Evolutionary conservation across 2,888 invertebrate genomes (phyloP), one percentile per base, ranked within the genome.

Genomic region (Callyntrura guangdongensis): DNA sequence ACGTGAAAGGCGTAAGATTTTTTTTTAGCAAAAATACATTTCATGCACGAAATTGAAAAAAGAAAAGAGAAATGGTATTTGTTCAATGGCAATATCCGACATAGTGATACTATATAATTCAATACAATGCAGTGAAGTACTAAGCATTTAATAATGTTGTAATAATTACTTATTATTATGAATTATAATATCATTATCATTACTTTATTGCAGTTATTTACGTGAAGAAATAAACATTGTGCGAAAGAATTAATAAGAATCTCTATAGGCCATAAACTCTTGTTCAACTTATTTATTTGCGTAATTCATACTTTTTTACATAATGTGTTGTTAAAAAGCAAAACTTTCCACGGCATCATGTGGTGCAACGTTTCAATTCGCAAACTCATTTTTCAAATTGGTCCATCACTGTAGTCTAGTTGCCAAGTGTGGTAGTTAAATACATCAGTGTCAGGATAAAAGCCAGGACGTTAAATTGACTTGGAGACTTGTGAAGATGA

Each of bases 1-100:
- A 22, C 9, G 25, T 27, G 64, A 64, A 61, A 64, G 59, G 3
- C n/a, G 59, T 59, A 59, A 59, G 17, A 61, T 6, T 22, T 64
- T 64, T 27, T 25, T 14, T 64, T 25, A 64, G 64, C 25, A 25
- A 27, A 14, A 27, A 64, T 5, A 14, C 11, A 64, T 64, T 61
- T 61, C 61, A 9, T 61, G 64, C 25, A 64, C 6, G 36, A 61
- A 74, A 47, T 67, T 67, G 27, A 17, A 59, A 81, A 79, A 59
- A 27, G 8, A 47, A 12, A 64, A 64, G 14, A 64, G 47, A 83
- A 49, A 83, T 61, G 81, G 89, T 84, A 72, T 89, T 82, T 47
- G 74, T 89, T 89, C 89, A 84, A 89, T 89, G 83, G 89, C 89
- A 89, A 89, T 89, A 89, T 89, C 89, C 83, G 74, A 88, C 17